phyloP scores from a whole-genome alignment of 2,888 invertebrate genomes.

The Tinea semifulvella region DNA sequence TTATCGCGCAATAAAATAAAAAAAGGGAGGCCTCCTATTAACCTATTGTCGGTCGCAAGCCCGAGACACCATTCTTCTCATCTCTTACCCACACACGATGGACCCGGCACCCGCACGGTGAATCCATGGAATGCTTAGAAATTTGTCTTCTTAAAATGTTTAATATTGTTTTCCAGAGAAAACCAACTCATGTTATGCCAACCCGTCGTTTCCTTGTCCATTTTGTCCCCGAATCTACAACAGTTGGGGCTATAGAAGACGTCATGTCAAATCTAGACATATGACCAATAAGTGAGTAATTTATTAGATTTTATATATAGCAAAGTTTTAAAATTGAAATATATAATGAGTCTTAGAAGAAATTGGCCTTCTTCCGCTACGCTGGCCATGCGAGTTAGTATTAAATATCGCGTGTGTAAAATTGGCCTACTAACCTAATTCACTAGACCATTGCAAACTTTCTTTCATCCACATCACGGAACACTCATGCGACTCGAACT shows the following conservation, averaged over 20 bases:
- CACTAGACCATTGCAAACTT: no score
- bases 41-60: no score
- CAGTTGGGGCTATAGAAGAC: slow-evolving; percentile 70
- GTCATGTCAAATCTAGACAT: slow-evolving; percentile 71
- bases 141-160: no score
- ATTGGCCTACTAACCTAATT: not conserved
- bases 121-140: no score
- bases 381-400: slow-evolving; percentile 24
- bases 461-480: no score
- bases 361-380: not conserved
- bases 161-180: slow-evolving; percentile 56
- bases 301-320: not conserved
- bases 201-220: slow-evolving; percentile 69
- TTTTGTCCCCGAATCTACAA: slow-evolving; percentile 71
- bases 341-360: not conserved
- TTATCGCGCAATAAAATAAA: no score
- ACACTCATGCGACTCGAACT: no score
- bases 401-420: not conserved
- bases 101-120: no score
- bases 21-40: no score
- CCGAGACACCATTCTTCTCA: no score
- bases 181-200: slow-evolving; percentile 41
- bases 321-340: slow-evolving; percentile 2
- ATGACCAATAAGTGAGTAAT: slow-evolving; percentile 47
- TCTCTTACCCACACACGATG: no score